phyloP scores from a whole-genome alignment of 2,113 vertebrate species.

The Hepsetus odoe region DNA sequence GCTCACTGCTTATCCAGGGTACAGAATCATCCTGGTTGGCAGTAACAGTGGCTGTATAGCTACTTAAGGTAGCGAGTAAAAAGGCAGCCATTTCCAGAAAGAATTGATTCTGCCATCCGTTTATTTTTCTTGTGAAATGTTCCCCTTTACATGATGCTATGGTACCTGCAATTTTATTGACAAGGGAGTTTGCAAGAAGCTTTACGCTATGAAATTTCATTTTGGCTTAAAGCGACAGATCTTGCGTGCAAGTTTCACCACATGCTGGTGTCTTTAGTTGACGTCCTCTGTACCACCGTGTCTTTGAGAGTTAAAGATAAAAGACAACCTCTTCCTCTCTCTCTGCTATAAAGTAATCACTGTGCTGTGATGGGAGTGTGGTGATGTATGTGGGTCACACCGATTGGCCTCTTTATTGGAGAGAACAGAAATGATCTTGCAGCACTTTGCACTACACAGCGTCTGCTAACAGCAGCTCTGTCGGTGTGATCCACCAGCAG shows the following conservation, averaged over 20 bases:
- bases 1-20: too few species aligned
- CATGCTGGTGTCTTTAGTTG: background rate
- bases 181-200: too few species aligned
- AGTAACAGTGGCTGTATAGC: too few species aligned
- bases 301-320: constrained; percentile 6
- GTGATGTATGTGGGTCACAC: constrained; percentile 55
- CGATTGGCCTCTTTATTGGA: constrained; percentile 54
- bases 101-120: too few species aligned
- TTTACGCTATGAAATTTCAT: background rate
- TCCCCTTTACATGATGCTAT: too few species aligned
- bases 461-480: background rate
- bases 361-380: constrained; percentile 46
- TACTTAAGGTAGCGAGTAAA: too few species aligned
- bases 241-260: background rate
- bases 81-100: too few species aligned
- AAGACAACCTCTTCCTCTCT: background rate
- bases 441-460: constrained; percentile 6
- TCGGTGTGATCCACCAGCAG: background rate
- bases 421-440: constrained; percentile 45
- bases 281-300: background rate
- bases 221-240: background rate
- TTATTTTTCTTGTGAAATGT: too few species aligned
- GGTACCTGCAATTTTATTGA: too few species aligned
- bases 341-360: constrained; percentile 42
- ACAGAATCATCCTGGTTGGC: too few species aligned